Evolutionary conservation across 1,140 invertebrate genomes (phyloP), one percentile per base, ranked within the genome.

Genomic region (Coelopa frigida): DNA sequence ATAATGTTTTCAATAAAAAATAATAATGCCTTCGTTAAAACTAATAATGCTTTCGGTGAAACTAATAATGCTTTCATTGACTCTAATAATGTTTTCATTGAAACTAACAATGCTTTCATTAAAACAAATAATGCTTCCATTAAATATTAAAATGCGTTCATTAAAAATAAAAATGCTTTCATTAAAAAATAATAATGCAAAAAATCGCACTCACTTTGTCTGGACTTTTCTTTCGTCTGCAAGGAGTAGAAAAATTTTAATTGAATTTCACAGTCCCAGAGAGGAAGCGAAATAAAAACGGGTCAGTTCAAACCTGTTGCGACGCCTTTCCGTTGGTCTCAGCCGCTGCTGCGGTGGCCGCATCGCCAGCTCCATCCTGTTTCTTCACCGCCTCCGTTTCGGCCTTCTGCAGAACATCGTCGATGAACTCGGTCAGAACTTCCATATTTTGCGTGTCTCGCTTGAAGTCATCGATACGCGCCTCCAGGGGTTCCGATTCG

Each of bases 361-460:
- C n/a, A n/a, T n/a, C n/a, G n/a, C n/a, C n/a, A n/a, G 22, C 39
- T 53, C n/a, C 48, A 36, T 31, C 32, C 31, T 50, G 48, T 42
- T 58, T 53, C 21, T 55, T 59, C 20, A 55, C 58, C 37, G 60
- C 63, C 48, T 67, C 64, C 27, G 53, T 40, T 54, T 67, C 63
- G 22, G 64, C 64, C 14, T 55, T 61, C 40, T 55, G 49, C 26
- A 67, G 52, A 38, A 67, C 64, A 46, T 67, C 64, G 43, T 67
- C 63, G 15, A 67, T 62, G 44, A 60, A 63, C 10, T 60, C 60
- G 37, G 54, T 45, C 45, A 67, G 48, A 4, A 52, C 52, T 22
- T 60, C 59, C 64, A 67, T 67, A 36, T 67, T 64, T 44, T 56
- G 53, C 22, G 64, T 53, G 51, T 62, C 66, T 37, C 56, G 53